These are phyloP conservation scores for Petaurus breviceps DNA, from an alignment of 2,113 vertebrate species.

Conservation along the genomic window DNA sequence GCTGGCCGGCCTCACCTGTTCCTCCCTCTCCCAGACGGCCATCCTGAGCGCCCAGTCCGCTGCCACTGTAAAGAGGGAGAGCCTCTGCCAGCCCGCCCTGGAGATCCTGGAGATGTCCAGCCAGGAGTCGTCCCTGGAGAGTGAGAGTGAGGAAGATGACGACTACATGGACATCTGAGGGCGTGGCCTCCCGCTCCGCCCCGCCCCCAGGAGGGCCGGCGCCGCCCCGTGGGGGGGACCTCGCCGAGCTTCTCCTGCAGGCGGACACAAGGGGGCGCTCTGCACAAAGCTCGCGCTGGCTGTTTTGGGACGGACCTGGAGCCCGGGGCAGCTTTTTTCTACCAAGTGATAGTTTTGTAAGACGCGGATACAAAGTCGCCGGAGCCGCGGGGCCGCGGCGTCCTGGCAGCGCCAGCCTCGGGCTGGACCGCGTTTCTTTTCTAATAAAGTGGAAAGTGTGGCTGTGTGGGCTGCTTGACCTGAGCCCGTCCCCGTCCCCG, in stretches of 20 bases:
- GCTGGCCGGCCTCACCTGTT: conserved; percentile 40
- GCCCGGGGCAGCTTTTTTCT: too few species aligned
- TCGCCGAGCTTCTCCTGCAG: too few species aligned
- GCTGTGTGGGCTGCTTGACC: background rate
- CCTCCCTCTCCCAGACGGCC: conserved; percentile 88
- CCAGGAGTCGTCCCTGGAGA: conserved; percentile 98
- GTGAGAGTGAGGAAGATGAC: conserved; percentile 96
- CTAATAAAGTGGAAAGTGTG: conserved; percentile 73
- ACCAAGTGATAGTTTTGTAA: conserved; percentile 41
- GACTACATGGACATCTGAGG: conserved; percentile 97
- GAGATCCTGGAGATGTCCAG: conserved; percentile 98
- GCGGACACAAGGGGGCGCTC: too few species aligned
- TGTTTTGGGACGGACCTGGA: too few species aligned
- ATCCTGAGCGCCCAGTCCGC: conserved; percentile 98
- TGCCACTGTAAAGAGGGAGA: conserved; percentile 97
- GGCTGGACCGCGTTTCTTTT: conserved; percentile 58
- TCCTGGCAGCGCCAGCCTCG: too few species aligned
- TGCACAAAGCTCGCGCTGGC: too few species aligned
- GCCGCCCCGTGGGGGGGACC: too few species aligned
- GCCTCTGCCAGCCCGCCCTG: conserved; percentile 94
- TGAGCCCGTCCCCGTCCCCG: background rate
- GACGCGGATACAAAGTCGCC: background rate
- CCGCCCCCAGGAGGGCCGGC: background rate
- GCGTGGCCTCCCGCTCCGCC: conserved; percentile 1
- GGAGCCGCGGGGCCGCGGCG: background rate